A percentile compares a stretch with the other conserved stretches of the same genome.
Conservation (phyloP, 2,888 invertebrate species). For the Papilio elwesi region DNA sequence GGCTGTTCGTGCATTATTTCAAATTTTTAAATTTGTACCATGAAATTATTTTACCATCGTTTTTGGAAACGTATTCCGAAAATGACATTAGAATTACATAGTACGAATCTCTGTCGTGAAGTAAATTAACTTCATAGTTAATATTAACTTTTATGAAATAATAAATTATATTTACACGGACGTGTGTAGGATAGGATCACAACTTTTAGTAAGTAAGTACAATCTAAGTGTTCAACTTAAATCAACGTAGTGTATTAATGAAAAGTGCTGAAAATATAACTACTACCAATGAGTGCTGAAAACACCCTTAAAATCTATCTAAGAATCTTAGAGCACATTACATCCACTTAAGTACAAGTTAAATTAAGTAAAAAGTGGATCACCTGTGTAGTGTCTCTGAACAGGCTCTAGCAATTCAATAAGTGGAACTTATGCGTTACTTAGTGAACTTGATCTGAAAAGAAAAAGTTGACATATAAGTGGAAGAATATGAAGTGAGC, state of each 20-base stretch:
- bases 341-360: background rate
- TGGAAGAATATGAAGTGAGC: background rate
- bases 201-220: too few species aligned
- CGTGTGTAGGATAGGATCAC: too few species aligned
- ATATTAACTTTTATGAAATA: too few species aligned
- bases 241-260: too few species aligned
- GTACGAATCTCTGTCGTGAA: too few species aligned
- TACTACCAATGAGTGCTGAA: too few species aligned
- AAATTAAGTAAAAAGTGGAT: background rate
- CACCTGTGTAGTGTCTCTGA: background rate
- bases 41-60: background rate
- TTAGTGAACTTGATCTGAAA: constrained; percentile 2
- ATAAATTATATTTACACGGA: too few species aligned
- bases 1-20: background rate
- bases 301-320: background rate
- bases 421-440: constrained; percentile 17
- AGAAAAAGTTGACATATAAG: constrained; percentile 2
- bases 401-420: constrained; percentile 16
- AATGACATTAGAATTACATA: too few species aligned
- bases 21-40: background rate
- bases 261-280: too few species aligned
- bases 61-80: too few species aligned
- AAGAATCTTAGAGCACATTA: background rate
- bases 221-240: too few species aligned
- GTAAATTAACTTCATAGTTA: too few species aligned